Evolutionary conservation across 2,113 vertebrate species (phyloP), one percentile per base, ranked within the genome.

Genomic region (Paradoxurus hermaphroditus): DNA sequence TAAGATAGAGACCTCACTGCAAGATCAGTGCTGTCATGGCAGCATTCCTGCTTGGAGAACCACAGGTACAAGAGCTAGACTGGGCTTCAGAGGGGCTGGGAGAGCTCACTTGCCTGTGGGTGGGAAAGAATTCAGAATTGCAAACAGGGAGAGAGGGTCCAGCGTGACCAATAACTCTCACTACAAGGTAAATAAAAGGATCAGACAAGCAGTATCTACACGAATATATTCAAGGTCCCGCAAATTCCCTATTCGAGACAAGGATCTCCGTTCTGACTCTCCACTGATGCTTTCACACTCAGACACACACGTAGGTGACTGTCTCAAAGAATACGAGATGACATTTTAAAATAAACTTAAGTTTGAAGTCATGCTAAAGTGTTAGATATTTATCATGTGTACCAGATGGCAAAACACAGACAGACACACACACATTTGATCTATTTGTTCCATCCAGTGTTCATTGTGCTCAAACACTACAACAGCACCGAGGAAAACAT

Each of bases 351-450:
- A 86, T 63, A 91, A 87, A 79, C 10, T 88, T 72, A 39, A 79
- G 49, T 75, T 77, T 78, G 56, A 90, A 86, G 65, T 27, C 56
- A 53, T 36, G 2, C 46, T 11, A 39, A 81, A 67, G 31, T 53
- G 2, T 59, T 92, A 62, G 65, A 51, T 53, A 63, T 25, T 62
- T n/a, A 21, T 46, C 62, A 53, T 21, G 18, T 36, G 3, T n/a
- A 65, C 72, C 65, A 90, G 65, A 95, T 88, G 34, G 36, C 27
- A 96, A 90, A 68, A 92, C 10, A 67, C 44, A 85, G 19, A 81
- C 19, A 72, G 9, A 78, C 36, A 90, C 0, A 89, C 23, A 82
- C 51, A 62, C 23, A 73, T 44, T 59, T 25, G 34, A 83, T 75
- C 39, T 59, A 46, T 44, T 16, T 39, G 29, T 39, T 29, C 25